Evolutionary conservation across 2,797 vertebrate genomes (phyloP), one percentile per base, ranked within the genome.

Genomic region (Hozukius guyotensis): DNA sequence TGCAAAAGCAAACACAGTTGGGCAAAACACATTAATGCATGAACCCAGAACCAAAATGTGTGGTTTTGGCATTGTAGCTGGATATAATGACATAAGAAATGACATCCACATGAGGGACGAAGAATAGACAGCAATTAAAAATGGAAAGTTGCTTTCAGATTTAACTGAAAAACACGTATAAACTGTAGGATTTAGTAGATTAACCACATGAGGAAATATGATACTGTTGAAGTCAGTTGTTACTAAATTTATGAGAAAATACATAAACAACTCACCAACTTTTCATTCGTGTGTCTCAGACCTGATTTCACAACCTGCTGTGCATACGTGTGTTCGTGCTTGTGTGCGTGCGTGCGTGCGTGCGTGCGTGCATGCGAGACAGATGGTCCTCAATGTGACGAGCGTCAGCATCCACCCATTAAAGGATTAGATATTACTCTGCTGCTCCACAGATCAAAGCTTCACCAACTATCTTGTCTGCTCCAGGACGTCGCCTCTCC

Each of bases 371-470:
- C 72, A 56, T 75, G 72, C 49, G 73, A 14, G 86, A 72, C 80
- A 88, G 87, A 88, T 87, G 88, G 67, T 59, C 73, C 42, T 63
- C 61, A 2, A 72, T 66, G 80, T 70, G 79, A 78, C 20, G 20
- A 73, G 67, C 3, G 10, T 84, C 60, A 90, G 80, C 72, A 66
- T 82, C 79, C 55, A 34, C 7, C 80, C 84, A 92, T 90, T 92
- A 88, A 85, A 84, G 87, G 87, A 89, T 92, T 88, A 90, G 6
- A 75, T 46, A 11, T 42, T 59, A 62, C 77, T 84, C 81, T 68
- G 66, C 75, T 78, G 32, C 78, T 68, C 31, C 60, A 56, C 72
- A 81, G 82, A 88, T 89, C 80, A 89, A 86, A 89, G 83, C 36
- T 49, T 73, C 56, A 12, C 5, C 53, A 46, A 81, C 32, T 42